Evolutionary conservation across 2,888 invertebrate genomes (phyloP).

Genomic region (Augiades crinisus): DNA sequence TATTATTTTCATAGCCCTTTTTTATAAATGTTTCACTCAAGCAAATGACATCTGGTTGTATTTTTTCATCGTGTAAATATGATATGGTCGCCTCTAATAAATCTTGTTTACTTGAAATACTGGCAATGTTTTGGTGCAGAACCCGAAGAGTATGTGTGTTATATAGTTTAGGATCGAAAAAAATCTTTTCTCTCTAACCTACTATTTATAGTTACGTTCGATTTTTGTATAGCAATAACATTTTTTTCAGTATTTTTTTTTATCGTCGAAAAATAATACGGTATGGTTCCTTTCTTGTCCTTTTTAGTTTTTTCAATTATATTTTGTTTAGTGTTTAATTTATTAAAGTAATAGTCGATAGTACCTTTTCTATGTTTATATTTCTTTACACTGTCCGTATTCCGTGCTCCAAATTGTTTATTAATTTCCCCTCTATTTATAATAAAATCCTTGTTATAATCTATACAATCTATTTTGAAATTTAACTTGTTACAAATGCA

Average conservation of each 20-base stretch:
- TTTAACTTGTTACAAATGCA: not conserved
- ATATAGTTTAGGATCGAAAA: not conserved
- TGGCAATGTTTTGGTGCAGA: constrained; percentile 28
- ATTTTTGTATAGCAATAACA: too few relatives aligned
- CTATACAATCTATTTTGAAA: not conserved
- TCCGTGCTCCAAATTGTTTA: not conserved
- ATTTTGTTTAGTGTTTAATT: not conserved
- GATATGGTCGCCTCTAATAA: constrained; percentile 18
- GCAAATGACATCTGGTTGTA: constrained; percentile 23
- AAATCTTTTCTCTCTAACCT: too few relatives aligned
- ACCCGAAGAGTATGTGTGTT: not conserved
- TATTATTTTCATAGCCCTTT: constrained; percentile 4
- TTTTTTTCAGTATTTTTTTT: too few relatives aligned
- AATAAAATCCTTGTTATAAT: not conserved
- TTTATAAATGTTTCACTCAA: constrained; percentile 25
- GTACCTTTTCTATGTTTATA: not conserved
- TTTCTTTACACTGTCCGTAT: not conserved
- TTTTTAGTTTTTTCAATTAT: not conserved
- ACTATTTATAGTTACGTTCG: too few relatives aligned
- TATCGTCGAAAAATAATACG: constrained; percentile 2
- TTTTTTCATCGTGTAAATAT: constrained; percentile 5
- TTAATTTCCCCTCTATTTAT: not conserved
- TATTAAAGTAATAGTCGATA: not conserved
- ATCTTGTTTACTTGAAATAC: constrained; percentile 16
- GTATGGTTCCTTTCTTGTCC: not conserved